These are phyloP conservation scores for Zoanthus gigantus DNA, from an alignment of 92 coral and sea anemone genomes.

Conservation along the genomic window DNA sequence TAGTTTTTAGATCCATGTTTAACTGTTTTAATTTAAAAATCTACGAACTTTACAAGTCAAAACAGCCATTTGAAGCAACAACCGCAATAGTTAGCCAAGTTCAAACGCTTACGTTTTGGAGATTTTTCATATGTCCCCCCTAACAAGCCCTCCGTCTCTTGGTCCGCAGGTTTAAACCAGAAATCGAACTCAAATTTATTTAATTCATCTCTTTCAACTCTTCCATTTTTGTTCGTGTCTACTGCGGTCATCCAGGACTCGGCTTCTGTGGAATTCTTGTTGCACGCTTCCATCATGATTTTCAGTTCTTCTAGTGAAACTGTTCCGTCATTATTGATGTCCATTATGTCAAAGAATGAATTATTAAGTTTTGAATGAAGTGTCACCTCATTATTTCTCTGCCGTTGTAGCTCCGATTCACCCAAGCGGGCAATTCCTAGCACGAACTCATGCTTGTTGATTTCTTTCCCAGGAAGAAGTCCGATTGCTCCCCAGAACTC, in stretches of 20 bases:
- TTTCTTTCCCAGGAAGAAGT: slow-evolving; percentile 66
- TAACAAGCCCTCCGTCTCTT: slow-evolving; percentile 45
- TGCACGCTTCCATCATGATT: slow-evolving; percentile 74
- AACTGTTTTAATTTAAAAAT: not conserved
- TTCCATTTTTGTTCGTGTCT: slow-evolving; percentile 78
- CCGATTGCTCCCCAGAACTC: slow-evolving; percentile 76
- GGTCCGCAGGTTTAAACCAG: slow-evolving; percentile 77
- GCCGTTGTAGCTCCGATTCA: slow-evolving; percentile 62
- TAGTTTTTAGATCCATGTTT: not conserved
- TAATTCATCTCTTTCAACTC: slow-evolving; percentile 69
- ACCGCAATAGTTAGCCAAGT: not conserved
- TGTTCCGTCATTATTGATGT: slow-evolving; percentile 70
- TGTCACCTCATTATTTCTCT: slow-evolving; percentile 53
- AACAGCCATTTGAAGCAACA: slow-evolving; percentile 16
- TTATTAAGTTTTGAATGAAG: slow-evolving; percentile 61
- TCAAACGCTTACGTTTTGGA: slow-evolving; percentile 6
- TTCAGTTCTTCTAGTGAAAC: slow-evolving; percentile 69
- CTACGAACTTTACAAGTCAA: not conserved
- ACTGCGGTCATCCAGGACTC: slow-evolving; percentile 73
- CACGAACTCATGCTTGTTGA: slow-evolving; percentile 64
- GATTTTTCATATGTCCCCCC: slow-evolving; percentile 37
- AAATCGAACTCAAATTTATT: slow-evolving; percentile 64
- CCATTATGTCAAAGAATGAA: slow-evolving; percentile 80
- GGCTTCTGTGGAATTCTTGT: slow-evolving; percentile 64
- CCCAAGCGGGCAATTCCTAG: slow-evolving; percentile 70